Evolutionary conservation across 2,888 invertebrate genomes (phyloP), one percentile per base, ranked within the genome.

Genomic region (Mamestra brassicae): DNA sequence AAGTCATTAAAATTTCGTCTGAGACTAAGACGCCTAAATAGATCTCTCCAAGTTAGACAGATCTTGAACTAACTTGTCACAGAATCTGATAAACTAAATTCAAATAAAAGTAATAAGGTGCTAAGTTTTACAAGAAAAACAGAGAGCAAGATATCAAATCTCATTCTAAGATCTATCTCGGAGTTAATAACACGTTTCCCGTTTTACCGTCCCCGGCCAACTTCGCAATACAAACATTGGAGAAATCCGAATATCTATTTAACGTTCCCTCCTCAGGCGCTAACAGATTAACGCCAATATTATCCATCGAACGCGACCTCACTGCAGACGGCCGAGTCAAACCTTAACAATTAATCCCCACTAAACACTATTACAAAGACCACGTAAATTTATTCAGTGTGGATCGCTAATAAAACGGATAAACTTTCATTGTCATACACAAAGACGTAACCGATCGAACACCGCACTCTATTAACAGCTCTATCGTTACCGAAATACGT

Each of bases 251-350:
- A 91, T 90, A 93, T 93, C 93, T 93, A 92, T 94, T 94, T 93
- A 93, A 93, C 92, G 93, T 94, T 93, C 91, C 90, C 90, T 92
- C 91, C 92, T 92, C 90, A 91, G 90, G 92, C 91, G 90, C 90
- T 92, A 92, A 92, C 91, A 93, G 94, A 94, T 95, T 93, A 94
- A 93, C 92, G 90, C 92, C 93, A 93, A 94, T 94, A 93, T 93
- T 92, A 92, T 91, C 91, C 89, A 85, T 85, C 83, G 90, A 90
- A 92, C 92, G 92, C 91, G 91, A 89, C 92, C 90, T 72, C 90
- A 92, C 92, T 93, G 90, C 91, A 90, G 90, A 85, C 85, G 86
- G 82, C 81, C 87, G 83, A 87, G 89, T 87, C 89, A 88, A 91
- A 90, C 90, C 91, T 90, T 87, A 89, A 90, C 90, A 89, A 90